Percentiles rank a stretch among this genome's conserved stretches.
phyloP scores from a whole-genome alignment of 2,113 vertebrate genomes.

The Pygoscelis adeliae region DNA sequence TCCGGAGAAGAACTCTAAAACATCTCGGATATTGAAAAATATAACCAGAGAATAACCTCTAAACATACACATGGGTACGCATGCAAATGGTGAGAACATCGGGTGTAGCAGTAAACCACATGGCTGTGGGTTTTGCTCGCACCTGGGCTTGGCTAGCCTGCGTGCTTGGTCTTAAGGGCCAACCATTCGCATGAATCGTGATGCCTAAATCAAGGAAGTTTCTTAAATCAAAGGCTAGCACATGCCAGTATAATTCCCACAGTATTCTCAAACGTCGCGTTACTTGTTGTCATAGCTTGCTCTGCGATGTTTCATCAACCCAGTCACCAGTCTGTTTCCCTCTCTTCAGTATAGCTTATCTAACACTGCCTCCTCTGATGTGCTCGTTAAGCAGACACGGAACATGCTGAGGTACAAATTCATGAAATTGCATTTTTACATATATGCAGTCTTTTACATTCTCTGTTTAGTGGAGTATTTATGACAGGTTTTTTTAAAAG shows the following conservation, averaged over 20 bases:
- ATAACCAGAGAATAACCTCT: not conserved
- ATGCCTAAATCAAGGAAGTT: not conserved
- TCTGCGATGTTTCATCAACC: not conserved
- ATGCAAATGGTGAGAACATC: not conserved
- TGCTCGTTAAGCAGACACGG: not conserved
- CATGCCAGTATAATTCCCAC: not conserved
- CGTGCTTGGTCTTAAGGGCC: not conserved
- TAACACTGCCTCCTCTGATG: not conserved
- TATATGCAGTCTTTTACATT: not conserved
- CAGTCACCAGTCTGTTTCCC: not conserved
- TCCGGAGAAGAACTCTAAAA: not conserved
- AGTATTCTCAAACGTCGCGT: rapidly evolving
- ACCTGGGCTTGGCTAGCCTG: not conserved
- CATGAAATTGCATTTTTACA: not conserved
- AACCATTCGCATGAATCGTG: rapidly evolving
- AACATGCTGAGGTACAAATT: not conserved
- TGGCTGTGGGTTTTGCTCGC: not conserved
- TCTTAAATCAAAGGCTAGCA: not conserved
- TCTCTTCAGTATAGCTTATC: not conserved
- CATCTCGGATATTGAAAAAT: not conserved
- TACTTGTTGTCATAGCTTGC: not conserved
- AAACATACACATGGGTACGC: not conserved
- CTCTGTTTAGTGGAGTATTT: not conserved
- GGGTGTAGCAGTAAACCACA: not conserved
- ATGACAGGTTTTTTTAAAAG: not conserved